A percentile compares a stretch with the other conserved stretches of the same genome.
Evolutionary conservation across 2,888 invertebrate species (phyloP).

Genomic region (Caenorhabditis sp.): DNA sequence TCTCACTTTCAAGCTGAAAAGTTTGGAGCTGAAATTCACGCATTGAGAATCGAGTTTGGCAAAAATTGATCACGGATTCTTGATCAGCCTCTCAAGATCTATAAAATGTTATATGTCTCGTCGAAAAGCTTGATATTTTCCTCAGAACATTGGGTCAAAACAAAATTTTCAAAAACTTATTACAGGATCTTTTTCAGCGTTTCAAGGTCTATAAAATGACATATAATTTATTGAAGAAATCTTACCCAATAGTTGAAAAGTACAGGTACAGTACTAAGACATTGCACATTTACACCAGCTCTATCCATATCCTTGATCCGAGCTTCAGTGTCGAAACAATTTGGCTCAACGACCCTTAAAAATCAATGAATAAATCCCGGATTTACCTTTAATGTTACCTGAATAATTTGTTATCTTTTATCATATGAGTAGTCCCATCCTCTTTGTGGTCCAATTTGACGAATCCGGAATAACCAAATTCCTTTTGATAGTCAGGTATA

Average conservation of each 20-base stretch:
- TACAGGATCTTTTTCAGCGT: no score
- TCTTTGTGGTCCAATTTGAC: conserved; percentile 72
- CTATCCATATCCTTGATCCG: conserved; percentile 75
- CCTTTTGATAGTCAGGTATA: conserved; percentile 75
- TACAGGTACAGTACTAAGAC: conserved; percentile 76
- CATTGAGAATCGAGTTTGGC: no score
- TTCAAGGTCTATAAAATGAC: no score
- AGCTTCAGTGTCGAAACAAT: conserved; percentile 74
- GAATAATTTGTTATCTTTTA: conserved; percentile 75
- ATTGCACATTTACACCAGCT: conserved; percentile 75
- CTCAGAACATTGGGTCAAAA: no score
- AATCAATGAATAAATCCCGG: not conserved
- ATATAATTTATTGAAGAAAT: conserved; percentile 5
- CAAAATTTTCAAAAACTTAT: no score
- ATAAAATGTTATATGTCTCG: no score
- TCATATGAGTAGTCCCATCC: conserved; percentile 72
- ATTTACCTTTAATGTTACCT: conserved; percentile 27
- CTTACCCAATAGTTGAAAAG: conserved; percentile 77
- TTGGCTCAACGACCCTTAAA: conserved; percentile 73
- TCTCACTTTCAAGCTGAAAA: no score
- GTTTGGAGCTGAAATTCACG: no score
- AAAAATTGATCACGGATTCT: no score
- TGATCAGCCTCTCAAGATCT: no score
- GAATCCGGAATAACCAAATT: conserved; percentile 76
- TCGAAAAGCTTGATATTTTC: no score